These are phyloP conservation scores for Anorthoa munda DNA, from an alignment of 2,888 invertebrate genomes.

Conservation along the genomic window DNA sequence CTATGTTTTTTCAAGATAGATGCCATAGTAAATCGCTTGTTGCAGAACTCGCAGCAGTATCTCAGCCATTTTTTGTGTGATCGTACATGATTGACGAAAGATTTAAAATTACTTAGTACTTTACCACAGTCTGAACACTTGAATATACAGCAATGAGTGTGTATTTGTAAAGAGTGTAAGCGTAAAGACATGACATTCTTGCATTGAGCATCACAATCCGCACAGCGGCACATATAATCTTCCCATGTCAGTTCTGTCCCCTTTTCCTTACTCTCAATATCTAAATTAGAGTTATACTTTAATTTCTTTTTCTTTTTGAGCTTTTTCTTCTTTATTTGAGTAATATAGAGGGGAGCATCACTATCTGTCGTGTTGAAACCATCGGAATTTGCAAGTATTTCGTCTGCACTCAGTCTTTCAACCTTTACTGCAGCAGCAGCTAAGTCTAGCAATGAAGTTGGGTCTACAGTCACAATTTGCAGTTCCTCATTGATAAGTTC, in stretches of 20 bases:
- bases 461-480: slow-evolving; percentile 70
- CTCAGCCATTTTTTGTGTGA: slow-evolving; percentile 80
- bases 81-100: slow-evolving; percentile 82
- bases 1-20: slow-evolving; percentile 79
- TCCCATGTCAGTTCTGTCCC: slow-evolving; percentile 77
- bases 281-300: slow-evolving; percentile 39
- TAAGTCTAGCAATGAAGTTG: slow-evolving; percentile 69
- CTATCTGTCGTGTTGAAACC: slow-evolving; percentile 79
- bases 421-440: slow-evolving; percentile 70
- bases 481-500: slow-evolving; percentile 70
- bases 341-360: slow-evolving; percentile 77
- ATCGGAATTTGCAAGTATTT: slow-evolving; percentile 66
- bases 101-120: slow-evolving; percentile 76
- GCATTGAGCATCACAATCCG: slow-evolving; percentile 84
- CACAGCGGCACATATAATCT: slow-evolving; percentile 83
- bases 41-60: slow-evolving; percentile 85
- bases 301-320: slow-evolving; percentile 61
- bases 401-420: slow-evolving; percentile 74
- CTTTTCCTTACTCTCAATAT: neutral
- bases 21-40: slow-evolving; percentile 75
- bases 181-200: slow-evolving; percentile 82
- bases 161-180: slow-evolving; percentile 85
- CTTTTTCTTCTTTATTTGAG: slow-evolving; percentile 70
- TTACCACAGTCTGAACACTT: slow-evolving; percentile 85
- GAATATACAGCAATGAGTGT: slow-evolving; percentile 81